Base-by-base conservation (phyloP, 2,888 invertebrate genomes). In the Syritta pipiens region DNA sequence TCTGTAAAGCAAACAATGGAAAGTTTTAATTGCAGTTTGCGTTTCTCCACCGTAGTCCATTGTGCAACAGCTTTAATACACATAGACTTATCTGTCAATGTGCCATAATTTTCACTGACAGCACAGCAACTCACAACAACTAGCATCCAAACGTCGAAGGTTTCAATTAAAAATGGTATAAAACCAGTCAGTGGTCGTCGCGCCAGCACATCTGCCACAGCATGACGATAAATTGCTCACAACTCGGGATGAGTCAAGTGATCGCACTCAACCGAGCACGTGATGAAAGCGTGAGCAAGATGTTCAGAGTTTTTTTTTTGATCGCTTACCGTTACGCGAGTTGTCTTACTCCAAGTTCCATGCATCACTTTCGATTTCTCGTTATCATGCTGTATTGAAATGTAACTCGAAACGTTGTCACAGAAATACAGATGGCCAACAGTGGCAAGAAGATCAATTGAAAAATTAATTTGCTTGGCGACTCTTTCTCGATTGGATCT, bases 181-280 rank as follows among this genome's bases (percentile, higher is more conserved):
- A n/a, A n/a, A n/a, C n/a, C n/a, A n/a, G n/a, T n/a, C n/a, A n/a
- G n/a, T n/a, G n/a, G n/a, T n/a, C n/a, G n/a, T n/a, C n/a, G 28
- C 12, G 35, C 60, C 46, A 48, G 19, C 14, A 26, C 26, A 14
- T 17, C 24, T 20, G 30, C 37, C 20, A 2, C 5, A 17, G 26
- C 57, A 30, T n/a, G n/a, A 19, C 22, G 40, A 37, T 57, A 69
- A 69, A 63, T 55, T 65, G 62, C 57, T n/a, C n/a, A n/a, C 37
- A 65, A 74, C 79, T 74, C 79, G 74, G 67, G 79, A 79, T 79
- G 79, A 79, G 57, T 79, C 79, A 79, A 74, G 62, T 37, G 62
- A 67, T 72, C 60, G 51, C 65, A 37, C 42, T 65, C 55, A 28
- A 24, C 49, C 49, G 62, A 79, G 55, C 79, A 79, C 74, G 79